Evolutionary conservation across 2,113 vertebrate genomes (phyloP).

Genomic region (Erythrocercus mccallii): DNA sequence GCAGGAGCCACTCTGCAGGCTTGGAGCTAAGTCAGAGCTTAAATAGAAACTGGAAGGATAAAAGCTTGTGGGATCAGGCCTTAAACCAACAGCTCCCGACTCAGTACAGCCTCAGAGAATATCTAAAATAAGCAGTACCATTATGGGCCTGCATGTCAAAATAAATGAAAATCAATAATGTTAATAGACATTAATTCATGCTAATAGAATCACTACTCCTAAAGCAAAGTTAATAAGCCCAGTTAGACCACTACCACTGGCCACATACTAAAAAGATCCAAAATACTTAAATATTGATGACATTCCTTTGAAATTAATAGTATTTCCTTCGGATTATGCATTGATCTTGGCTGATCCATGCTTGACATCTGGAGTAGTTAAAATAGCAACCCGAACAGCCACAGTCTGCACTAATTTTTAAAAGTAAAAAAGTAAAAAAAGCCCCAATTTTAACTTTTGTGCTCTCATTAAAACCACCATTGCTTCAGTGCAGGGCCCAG

Average conservation of each 20-base stretch:
- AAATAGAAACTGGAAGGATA: slow-evolving; percentile 40
- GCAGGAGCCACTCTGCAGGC: not conserved
- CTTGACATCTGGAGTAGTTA: slow-evolving; percentile 56
- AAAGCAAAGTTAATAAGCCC: slow-evolving; percentile 37
- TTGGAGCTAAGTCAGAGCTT: slow-evolving; percentile 42
- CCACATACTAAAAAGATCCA: slow-evolving; percentile 7
- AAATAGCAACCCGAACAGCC: slow-evolving; percentile 42
- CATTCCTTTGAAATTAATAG: slow-evolving; percentile 62
- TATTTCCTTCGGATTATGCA: slow-evolving; percentile 58
- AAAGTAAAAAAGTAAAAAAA: not conserved
- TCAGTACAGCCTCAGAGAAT: not conserved
- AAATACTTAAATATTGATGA: slow-evolving; percentile 31
- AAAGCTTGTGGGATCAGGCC: slow-evolving; percentile 47
- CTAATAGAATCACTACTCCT: slow-evolving; percentile 32
- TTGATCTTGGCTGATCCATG: not conserved
- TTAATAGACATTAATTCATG: slow-evolving; percentile 49
- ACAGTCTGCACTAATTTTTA: not conserved
- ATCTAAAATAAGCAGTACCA: not conserved
- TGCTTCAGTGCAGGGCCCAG: not conserved
- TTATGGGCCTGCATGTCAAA: not conserved
- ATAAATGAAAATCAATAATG: slow-evolving; percentile 38
- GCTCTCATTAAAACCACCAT: not conserved
- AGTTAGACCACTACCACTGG: slow-evolving; percentile 8
- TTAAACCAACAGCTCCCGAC: slow-evolving; percentile 17
- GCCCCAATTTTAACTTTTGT: not conserved